These are phyloP conservation scores for Metacarcinus magister DNA, from an alignment of 2,888 invertebrate genomes.

Conservation along the genomic window DNA sequence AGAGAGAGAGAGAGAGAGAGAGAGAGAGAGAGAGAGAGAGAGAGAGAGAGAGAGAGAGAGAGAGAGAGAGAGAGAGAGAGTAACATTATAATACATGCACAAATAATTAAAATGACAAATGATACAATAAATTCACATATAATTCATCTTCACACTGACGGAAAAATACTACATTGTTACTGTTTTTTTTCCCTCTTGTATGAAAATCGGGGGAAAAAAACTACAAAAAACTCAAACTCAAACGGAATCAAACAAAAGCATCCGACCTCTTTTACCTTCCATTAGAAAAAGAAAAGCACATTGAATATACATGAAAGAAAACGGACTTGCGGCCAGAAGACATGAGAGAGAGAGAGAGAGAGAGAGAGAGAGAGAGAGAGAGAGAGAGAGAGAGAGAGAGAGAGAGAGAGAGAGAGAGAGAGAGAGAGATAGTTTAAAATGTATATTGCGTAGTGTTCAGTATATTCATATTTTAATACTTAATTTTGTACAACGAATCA, in stretches of 20 bases:
- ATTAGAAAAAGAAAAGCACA: neutral
- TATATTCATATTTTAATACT: too few relatives aligned
- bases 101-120: too few relatives aligned
- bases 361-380: neutral
- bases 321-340: neutral
- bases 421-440: neutral
- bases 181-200: too few relatives aligned
- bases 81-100: neutral
- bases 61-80: conserved; percentile 26
- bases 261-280: neutral
- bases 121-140: too few relatives aligned
- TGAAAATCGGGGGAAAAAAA: too few relatives aligned
- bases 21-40: conserved; percentile 37
- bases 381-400: neutral
- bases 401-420: neutral
- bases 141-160: too few relatives aligned
- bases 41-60: conserved; percentile 34
- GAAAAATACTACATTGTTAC: too few relatives aligned
- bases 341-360: neutral
- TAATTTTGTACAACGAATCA: too few relatives aligned
- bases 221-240: too few relatives aligned
- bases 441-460: too few relatives aligned
- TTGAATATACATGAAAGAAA: neutral
- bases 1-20: neutral
- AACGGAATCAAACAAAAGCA: neutral